These are phyloP conservation scores for Hydraecia micacea DNA, from an alignment of 2,888 invertebrate genomes.

Conservation along the genomic window DNA sequence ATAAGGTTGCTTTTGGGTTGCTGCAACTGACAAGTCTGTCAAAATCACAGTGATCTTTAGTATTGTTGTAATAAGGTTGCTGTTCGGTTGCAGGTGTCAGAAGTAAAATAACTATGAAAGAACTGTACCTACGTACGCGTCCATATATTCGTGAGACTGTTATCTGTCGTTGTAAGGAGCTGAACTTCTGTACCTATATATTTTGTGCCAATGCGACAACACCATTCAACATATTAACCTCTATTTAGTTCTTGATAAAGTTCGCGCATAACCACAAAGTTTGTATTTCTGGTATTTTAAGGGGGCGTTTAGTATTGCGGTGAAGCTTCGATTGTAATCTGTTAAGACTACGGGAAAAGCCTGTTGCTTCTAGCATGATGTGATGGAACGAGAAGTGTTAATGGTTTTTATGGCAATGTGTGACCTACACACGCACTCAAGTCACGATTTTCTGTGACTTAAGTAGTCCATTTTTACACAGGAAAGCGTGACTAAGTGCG, in stretches of 20 bases:
- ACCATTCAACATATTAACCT: slow-evolving; percentile 71
- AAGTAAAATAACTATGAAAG: too few relatives aligned
- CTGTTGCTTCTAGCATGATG: not conserved
- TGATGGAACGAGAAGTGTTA: not conserved
- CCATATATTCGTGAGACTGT: not conserved
- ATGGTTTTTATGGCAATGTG: too few relatives aligned
- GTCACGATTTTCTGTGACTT: too few relatives aligned
- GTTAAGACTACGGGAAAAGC: not conserved
- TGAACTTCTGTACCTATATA: not conserved
- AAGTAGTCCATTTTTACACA: too few relatives aligned
- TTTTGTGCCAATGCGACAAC: slow-evolving; percentile 38
- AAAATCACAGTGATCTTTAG: too few relatives aligned
- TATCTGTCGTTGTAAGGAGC: not conserved
- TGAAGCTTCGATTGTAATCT: not conserved
- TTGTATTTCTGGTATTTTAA: slow-evolving; percentile 44
- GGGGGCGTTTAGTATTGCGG: slow-evolving; percentile 15
- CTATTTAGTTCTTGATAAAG: slow-evolving; percentile 67
- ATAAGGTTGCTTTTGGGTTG: too few relatives aligned
- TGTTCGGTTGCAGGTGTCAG: too few relatives aligned
- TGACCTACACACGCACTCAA: too few relatives aligned
- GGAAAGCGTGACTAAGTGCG: too few relatives aligned
- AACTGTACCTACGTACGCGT: not conserved
- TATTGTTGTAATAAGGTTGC: too few relatives aligned
- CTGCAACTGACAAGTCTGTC: too few relatives aligned
- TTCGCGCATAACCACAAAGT: slow-evolving; percentile 55